A percentile compares a stretch with the other conserved stretches of the same genome.
phyloP scores from a whole-genome alignment of 2,113 vertebrate species.

The Bombycilla garrulus region DNA sequence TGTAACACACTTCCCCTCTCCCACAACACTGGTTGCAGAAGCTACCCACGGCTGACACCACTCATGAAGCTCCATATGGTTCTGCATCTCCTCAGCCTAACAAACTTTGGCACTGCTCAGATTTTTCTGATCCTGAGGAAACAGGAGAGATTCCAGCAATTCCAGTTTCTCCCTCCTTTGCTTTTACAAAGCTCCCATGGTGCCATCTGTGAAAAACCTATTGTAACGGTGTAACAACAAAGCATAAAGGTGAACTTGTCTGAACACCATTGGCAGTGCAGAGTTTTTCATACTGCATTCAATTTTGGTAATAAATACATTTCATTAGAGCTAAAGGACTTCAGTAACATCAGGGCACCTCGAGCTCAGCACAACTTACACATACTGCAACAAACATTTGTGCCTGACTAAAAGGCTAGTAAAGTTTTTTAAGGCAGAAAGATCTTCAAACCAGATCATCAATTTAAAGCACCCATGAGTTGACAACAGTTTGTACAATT shows the following conservation, averaged over 20 bases:
- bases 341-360: background rate
- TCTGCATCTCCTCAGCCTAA: slow-evolving; percentile 26
- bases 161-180: background rate
- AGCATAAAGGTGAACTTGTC: background rate
- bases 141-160: background rate
- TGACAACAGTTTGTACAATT: slow-evolving; percentile 8
- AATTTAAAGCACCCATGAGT: slow-evolving; percentile 7
- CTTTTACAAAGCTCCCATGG: background rate
- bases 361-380: background rate
- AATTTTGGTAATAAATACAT: background rate
- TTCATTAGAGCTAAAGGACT: background rate
- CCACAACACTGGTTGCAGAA: slow-evolving; percentile 16
- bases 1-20: slow-evolving; percentile 2
- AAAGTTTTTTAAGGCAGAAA: background rate
- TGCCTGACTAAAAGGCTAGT: background rate
- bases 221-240: background rate
- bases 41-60: slow-evolving; percentile 32
- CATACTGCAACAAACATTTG: background rate
- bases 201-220: background rate
- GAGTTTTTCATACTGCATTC: background rate
- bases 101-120: slow-evolving; percentile 12
- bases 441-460: background rate
- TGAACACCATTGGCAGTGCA: background rate
- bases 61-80: slow-evolving; percentile 19
- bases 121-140: slow-evolving; percentile 27